Conservation (phyloP, 2,113 vertebrate genomes). For the Oceanodroma tethys region DNA sequence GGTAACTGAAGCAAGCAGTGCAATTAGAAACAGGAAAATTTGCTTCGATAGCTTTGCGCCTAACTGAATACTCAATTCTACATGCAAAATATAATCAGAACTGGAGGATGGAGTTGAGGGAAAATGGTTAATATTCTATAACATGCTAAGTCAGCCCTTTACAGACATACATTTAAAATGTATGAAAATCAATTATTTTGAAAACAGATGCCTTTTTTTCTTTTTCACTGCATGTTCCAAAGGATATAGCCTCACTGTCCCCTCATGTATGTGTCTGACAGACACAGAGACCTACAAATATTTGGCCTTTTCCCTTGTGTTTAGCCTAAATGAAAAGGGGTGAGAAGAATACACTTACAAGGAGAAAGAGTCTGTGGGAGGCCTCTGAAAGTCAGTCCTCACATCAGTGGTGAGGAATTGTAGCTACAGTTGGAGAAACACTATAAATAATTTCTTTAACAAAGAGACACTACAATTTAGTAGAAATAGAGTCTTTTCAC, state of each 20-base stretch:
- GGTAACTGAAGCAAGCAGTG: constrained; percentile 52
- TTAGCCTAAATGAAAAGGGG: neutral
- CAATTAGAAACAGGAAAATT: constrained; percentile 68
- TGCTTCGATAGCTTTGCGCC: constrained; percentile 8
- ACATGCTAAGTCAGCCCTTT: constrained; percentile 1
- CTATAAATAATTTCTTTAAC: neutral
- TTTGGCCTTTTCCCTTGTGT: neutral
- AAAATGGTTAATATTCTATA: constrained; percentile 25
- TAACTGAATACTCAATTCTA: constrained; percentile 64
- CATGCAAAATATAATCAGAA: constrained; percentile 22
- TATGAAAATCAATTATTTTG: neutral
- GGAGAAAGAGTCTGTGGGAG: neutral
- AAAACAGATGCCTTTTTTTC: neutral
- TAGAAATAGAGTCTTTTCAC: neutral
- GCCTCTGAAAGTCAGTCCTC: neutral
- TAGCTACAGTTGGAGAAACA: neutral
- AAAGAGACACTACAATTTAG: neutral
- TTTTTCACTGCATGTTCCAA: neutral
- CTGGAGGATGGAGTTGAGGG: neutral
- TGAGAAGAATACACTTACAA: neutral
- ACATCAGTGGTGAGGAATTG: neutral
- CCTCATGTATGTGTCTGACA: neutral
- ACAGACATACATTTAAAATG: neutral
- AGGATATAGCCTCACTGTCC: neutral
- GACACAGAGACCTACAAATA: neutral